phyloP scores from a whole-genome alignment of 2,113 vertebrate species.

The Bucco capensis region DNA sequence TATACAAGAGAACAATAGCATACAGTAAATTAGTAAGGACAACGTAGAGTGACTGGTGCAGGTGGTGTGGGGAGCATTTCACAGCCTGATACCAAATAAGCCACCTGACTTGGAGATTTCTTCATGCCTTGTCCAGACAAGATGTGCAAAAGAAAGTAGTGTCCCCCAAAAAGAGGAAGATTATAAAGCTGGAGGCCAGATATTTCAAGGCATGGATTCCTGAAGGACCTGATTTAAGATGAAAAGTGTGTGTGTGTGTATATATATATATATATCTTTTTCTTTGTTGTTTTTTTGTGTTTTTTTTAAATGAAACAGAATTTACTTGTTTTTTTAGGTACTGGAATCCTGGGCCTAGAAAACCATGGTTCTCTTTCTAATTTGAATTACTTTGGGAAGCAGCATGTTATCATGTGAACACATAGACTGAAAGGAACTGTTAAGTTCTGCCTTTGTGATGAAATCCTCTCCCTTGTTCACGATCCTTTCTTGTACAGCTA shows the following conservation, averaged over 20 bases:
- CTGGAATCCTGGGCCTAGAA: background rate
- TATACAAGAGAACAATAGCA: background rate
- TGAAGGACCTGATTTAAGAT: background rate
- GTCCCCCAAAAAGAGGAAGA: background rate
- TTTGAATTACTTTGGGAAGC: background rate
- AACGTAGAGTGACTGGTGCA: background rate
- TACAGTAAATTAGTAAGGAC: background rate
- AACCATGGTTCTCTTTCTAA: background rate
- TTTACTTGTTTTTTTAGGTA: background rate
- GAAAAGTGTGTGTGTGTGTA: background rate
- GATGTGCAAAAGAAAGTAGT: background rate
- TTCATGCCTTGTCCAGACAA: background rate
- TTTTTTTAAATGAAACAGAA: background rate
- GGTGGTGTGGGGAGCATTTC: background rate
- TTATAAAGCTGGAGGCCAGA: background rate
- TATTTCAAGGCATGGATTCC: background rate
- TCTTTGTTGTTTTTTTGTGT: too few species aligned
- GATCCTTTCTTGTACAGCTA: conserved; percentile 73
- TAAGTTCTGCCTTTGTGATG: background rate
- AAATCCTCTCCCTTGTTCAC: background rate
- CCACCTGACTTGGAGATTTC: background rate
- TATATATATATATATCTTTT: too few species aligned
- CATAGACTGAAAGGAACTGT: background rate
- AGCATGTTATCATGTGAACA: background rate
- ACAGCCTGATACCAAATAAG: background rate